Base-by-base conservation (phyloP, 2,113 vertebrate genomes). In the Platichthys stellatus region DNA sequence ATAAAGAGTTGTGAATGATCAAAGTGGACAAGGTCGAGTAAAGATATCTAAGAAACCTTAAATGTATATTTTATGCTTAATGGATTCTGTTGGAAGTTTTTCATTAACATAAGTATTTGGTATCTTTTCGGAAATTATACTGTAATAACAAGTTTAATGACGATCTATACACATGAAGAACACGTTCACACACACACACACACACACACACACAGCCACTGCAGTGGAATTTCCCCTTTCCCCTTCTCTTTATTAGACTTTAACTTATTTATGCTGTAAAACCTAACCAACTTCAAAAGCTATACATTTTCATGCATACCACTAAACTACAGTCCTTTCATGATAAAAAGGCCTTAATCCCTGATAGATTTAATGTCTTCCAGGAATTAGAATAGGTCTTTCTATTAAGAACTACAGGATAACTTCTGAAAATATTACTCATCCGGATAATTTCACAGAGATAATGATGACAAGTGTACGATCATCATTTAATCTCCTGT, bases 201-300 rank as follows among this genome's bases (percentile, higher is more conserved):
- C 3, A 47, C 47, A 65, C 54, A 51, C 49, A 51, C 18, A 20
- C 49, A 51, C 7, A 31, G 28, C 28, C 28, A 1, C 5, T 40
- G 38, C 47, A 49, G 14, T 14, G 47, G 20, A 17, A 23, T 73
- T 68, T 28, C 12, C 12, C 6, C 10, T 51, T 18, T 69, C 8
- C 24, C 43, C 69, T 31, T 77, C 28, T 15, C 13, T 43, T 21
- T 53, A 57, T 56, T 9, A 31, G n/a, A 38, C 5, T 58, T 40
- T 6, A 53, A 63, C 28, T 26, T 56, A 3, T 66, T 26, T 3
- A 28, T 28, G 14, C 17, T 76, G 72, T 21, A 58, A 61, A 76
- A 60, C 6, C 13, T 17, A 24, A 58, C n/a, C 54, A 58, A 9
- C 18, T 11, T 59, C 0, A 73, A 68, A 58, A 26, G 51, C 18